Percentiles rank a stretch among this genome's conserved stretches.
phyloP scores from a whole-genome alignment of 2,888 invertebrate genomes.

The Leptinotarsa peninsularis region DNA sequence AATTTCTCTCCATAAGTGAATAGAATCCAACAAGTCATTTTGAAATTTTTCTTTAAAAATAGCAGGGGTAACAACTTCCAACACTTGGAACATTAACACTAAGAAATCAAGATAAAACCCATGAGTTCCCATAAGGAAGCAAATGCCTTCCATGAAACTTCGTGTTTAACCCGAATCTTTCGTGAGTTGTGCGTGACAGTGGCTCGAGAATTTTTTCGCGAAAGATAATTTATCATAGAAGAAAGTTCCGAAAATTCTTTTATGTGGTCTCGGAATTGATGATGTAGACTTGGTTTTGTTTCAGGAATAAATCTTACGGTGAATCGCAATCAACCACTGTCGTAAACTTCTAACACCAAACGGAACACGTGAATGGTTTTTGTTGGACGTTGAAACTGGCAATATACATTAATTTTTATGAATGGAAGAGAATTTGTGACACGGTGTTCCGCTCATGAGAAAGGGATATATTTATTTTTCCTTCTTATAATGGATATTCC shows the following conservation, averaged over 20 bases:
- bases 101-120: too few species aligned
- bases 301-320: not conserved
- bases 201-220: not conserved
- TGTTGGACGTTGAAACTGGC: not conserved
- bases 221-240: constrained; percentile 2
- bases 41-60: too few species aligned
- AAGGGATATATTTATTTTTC: too few species aligned
- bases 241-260: constrained; percentile 4
- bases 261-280: constrained; percentile 1
- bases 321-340: not conserved
- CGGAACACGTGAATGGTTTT: not conserved
- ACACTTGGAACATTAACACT: too few species aligned
- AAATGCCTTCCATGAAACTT: not conserved
- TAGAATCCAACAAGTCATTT: too few species aligned
- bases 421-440: not conserved
- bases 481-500: too few species aligned
- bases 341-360: not conserved
- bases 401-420: not conserved
- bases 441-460: not conserved
- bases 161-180: not conserved
- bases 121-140: not conserved
- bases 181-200: not conserved
- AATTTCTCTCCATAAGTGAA: too few species aligned
- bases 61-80: too few species aligned
- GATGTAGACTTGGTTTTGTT: not conserved